These are phyloP conservation scores for Calcarius lapponicus DNA, from an alignment of 2,797 vertebrate genomes.

Conservation along the genomic window DNA sequence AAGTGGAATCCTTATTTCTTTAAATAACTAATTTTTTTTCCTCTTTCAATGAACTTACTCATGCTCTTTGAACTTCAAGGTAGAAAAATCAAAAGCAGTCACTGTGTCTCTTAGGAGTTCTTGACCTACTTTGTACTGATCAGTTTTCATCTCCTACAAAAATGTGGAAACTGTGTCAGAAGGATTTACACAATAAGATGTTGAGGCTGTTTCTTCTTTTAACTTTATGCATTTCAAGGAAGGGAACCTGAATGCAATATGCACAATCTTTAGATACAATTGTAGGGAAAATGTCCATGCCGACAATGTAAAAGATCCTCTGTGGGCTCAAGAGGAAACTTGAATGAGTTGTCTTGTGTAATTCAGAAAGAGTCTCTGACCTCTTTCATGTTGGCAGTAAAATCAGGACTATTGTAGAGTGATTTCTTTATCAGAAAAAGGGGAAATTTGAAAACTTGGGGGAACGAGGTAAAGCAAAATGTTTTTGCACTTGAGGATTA, in stretches of 20 bases:
- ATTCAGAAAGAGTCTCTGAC: constrained; percentile 15
- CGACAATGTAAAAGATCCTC: neutral
- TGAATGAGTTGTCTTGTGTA: neutral
- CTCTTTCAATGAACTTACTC: constrained; percentile 70
- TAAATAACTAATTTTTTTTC: constrained; percentile 60
- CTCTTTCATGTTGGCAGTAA: constrained; percentile 15
- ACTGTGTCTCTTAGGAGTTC: constrained; percentile 72
- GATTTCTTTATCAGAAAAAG: neutral
- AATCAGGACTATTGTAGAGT: neutral
- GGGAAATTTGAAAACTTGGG: neutral
- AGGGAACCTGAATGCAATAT: constrained; percentile 16
- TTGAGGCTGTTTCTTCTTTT: constrained; percentile 54
- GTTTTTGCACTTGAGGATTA: neutral
- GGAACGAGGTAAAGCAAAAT: neutral
- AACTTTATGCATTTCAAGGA: constrained; percentile 42
- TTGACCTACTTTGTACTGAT: constrained; percentile 77
- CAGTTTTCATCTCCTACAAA: constrained; percentile 59
- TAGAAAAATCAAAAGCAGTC: constrained; percentile 76
- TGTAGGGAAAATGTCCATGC: constrained; percentile 8
- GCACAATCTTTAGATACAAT: constrained; percentile 10
- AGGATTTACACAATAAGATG: constrained; percentile 55
- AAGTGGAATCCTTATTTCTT: constrained; percentile 44
- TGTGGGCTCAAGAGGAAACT: neutral
- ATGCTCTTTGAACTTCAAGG: constrained; percentile 79
- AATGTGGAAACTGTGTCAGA: constrained; percentile 54